Evolutionary conservation across 2,888 invertebrate species (phyloP).

Genomic region (Drosophila paranaensis): DNA sequence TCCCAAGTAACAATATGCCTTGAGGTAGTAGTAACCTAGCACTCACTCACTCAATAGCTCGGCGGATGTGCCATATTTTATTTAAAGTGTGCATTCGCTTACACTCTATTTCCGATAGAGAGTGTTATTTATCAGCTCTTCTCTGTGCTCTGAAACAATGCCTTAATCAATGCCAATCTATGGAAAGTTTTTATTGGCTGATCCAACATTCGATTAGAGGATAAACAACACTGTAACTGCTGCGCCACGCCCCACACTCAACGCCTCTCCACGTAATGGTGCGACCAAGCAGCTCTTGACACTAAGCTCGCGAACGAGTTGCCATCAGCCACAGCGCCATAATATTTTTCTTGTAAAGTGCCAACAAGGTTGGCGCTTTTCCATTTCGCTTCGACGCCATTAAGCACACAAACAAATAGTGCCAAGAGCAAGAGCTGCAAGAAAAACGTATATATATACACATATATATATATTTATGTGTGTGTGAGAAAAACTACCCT

Average conservation of each 20-base stretch:
- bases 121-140: background rate
- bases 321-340: conserved; percentile 49
- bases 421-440: background rate
- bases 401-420: conserved; percentile 44
- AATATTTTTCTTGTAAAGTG: conserved; percentile 60
- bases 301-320: conserved; percentile 31
- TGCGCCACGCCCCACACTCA: background rate
- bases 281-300: conserved; percentile 29
- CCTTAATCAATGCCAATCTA: conserved; percentile 7
- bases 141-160: background rate
- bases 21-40: background rate
- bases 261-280: background rate
- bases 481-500: conserved; percentile 1
- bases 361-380: conserved; percentile 62
- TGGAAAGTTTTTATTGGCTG: conserved; percentile 7
- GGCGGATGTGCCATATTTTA: background rate
- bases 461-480: background rate
- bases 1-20: conserved; percentile 16
- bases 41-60: background rate
- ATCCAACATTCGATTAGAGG: background rate
- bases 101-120: no score
- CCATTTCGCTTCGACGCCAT: conserved; percentile 57
- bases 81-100: background rate
- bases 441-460: conserved; percentile 2
- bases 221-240: conserved; percentile 14